These are phyloP conservation scores for Whitmania pigra DNA, from an alignment of 1,140 invertebrate species.

Conservation along the genomic window DNA sequence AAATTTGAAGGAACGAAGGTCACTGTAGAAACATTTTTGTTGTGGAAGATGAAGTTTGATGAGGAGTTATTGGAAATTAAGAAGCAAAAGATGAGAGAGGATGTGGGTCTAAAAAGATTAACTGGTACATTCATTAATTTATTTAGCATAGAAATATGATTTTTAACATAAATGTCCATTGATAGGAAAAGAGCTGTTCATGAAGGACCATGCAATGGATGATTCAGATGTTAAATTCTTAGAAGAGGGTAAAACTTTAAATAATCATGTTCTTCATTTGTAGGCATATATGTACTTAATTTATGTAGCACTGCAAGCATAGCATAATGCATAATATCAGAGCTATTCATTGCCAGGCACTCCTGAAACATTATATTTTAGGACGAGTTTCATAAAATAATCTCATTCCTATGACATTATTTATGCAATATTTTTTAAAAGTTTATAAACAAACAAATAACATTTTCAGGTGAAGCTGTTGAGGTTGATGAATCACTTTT, in stretches of 20 bases:
- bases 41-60: slow-evolving; percentile 88
- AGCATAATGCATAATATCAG: too few species aligned
- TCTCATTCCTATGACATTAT: not conserved
- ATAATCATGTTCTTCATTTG: not conserved
- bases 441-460: slow-evolving; percentile 1
- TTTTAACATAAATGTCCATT: slow-evolving; percentile 21
- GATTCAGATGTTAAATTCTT: slow-evolving; percentile 90
- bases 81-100: slow-evolving; percentile 46
- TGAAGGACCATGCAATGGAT: slow-evolving; percentile 75
- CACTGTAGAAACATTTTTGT: slow-evolving; percentile 85
- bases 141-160: not conserved
- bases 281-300: slow-evolving; percentile 8
- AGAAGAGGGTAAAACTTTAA: slow-evolving; percentile 59
- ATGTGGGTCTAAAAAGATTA: slow-evolving; percentile 38
- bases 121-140: slow-evolving; percentile 34
- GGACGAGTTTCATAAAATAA: too few species aligned
- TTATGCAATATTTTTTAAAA: not conserved
- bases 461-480: slow-evolving; percentile 62
- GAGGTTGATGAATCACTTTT: slow-evolving; percentile 88
- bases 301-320: not conserved
- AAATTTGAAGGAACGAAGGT: slow-evolving; percentile 88
- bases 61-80: slow-evolving; percentile 68
- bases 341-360: too few species aligned
- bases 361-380: not conserved
- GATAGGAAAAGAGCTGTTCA: slow-evolving; percentile 77